A percentile compares a stretch with the other conserved stretches of the same genome.
Evolutionary conservation across 2,113 vertebrate species (phyloP).

Genomic region (Nematolebias whitei): DNA sequence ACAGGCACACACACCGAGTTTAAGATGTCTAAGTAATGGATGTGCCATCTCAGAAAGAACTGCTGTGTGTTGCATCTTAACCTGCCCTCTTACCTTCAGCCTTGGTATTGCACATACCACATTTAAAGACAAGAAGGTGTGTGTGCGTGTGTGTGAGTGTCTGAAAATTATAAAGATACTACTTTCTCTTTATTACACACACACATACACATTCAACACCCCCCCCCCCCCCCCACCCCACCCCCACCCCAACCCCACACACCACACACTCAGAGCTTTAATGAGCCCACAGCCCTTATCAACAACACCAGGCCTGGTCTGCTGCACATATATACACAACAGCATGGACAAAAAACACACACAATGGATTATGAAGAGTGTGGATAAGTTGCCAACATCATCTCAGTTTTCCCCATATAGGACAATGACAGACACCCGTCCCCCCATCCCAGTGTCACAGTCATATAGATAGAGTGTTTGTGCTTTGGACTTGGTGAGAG

Average conservation of each 20-base stretch:
- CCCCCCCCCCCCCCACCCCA: too few species aligned
- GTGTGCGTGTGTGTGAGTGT: too few species aligned
- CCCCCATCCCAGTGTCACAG: slow-evolving; percentile 48
- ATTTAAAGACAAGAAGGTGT: too few species aligned
- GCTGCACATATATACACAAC: slow-evolving; percentile 34
- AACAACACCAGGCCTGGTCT: slow-evolving; percentile 69
- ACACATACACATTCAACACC: too few species aligned
- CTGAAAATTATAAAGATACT: too few species aligned
- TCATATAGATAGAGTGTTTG: slow-evolving; percentile 39
- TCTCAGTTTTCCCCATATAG: slow-evolving; percentile 66
- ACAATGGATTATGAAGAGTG: slow-evolving; percentile 69
- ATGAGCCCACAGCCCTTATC: slow-evolving; percentile 76
- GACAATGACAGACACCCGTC: slow-evolving; percentile 65
- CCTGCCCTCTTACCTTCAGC: slow-evolving; percentile 58
- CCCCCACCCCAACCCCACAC: too few species aligned
- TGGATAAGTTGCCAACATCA: slow-evolving; percentile 70
- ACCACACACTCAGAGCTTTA: too few species aligned
- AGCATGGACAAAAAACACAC: slow-evolving; percentile 29
- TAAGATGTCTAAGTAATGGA: slow-evolving; percentile 62
- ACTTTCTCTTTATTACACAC: too few species aligned
- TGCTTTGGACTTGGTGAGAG: slow-evolving; percentile 6
- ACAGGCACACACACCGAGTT: slow-evolving; percentile 21
- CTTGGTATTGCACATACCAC: too few species aligned
- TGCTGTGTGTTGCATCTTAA: slow-evolving; percentile 60
- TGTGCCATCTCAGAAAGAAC: slow-evolving; percentile 52